A percentile compares a stretch with the other conserved stretches of the same genome.
These are phyloP conservation scores for Cynaeus angustus DNA, from an alignment of 2,888 invertebrate genomes.

Conservation along the genomic window DNA sequence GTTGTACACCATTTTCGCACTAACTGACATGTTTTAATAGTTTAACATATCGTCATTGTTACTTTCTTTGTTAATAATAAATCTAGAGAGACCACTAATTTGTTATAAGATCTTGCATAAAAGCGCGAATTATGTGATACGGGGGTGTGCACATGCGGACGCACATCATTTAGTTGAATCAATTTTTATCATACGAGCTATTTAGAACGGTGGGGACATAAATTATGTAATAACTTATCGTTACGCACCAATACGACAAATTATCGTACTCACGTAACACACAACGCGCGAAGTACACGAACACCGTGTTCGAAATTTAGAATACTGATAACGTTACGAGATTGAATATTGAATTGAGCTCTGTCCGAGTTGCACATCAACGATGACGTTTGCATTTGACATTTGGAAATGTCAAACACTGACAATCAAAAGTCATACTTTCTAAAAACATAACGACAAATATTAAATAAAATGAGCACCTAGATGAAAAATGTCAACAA, in stretches of 20 bases:
- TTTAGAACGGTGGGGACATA: slow-evolving; percentile 1
- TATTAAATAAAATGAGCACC: too few relatives aligned
- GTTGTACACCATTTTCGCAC: slow-evolving; percentile 77
- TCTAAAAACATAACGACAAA: too few relatives aligned
- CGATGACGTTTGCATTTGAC: slow-evolving; percentile 22
- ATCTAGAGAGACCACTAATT: too few relatives aligned
- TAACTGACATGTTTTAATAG: slow-evolving; percentile 37
- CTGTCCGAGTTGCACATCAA: slow-evolving; percentile 5
- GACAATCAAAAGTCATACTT: too few relatives aligned
- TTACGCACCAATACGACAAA: slow-evolving; percentile 18
- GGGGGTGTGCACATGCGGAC: slow-evolving; percentile 21
- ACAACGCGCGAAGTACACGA: too few relatives aligned
- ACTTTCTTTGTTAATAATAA: not conserved
- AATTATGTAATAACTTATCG: slow-evolving; percentile 41
- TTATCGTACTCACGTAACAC: slow-evolving; percentile 16
- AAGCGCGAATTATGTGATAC: not conserved
- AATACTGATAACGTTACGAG: too few relatives aligned
- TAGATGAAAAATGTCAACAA: too few relatives aligned
- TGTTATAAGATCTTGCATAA: too few relatives aligned
- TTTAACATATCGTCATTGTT: slow-evolving; percentile 34
- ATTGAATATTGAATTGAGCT: too few relatives aligned
- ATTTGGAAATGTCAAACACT: slow-evolving; percentile 23
- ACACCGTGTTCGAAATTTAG: too few relatives aligned
- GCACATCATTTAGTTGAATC: slow-evolving; percentile 34
- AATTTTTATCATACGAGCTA: slow-evolving; percentile 27